Evolutionary conservation across 1,140 invertebrate species (phyloP), one percentile per base, ranked within the genome.

Genomic region (Saccostrea echinata): DNA sequence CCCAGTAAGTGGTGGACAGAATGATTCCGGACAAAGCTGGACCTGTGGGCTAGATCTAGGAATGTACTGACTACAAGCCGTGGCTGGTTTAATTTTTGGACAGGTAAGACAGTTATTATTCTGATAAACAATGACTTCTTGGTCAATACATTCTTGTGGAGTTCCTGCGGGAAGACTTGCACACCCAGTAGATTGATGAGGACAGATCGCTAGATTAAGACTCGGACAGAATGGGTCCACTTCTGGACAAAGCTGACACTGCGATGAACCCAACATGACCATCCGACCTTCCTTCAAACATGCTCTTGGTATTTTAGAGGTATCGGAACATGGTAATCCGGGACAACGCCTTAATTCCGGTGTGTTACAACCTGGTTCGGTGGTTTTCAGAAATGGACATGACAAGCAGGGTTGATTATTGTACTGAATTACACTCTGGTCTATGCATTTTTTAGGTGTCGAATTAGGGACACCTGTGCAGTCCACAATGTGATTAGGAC

Each of bases 311-410:
- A 76, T 33, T 33, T 76, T 27, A 30, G 68, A 76, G 24, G 30
- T 30, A 33, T 76, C 68, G 0, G 68, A 11, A 33, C 68, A 76
- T 0, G 12, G 24, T 76, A 76, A 30, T 33, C 68, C 68, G 27
- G 68, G 68, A 33, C 68, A 76, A 12, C 68, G 24, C 68, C 68
- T 76, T 27, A 76, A 76, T 16, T 76, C 68, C 27, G 68, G 24
- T 33, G 68, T 3, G 30, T 76, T 33, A 33, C 68, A 76, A 16
- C 30, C 68, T 76, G 68, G 68, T 2, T 76, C 68, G 0, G 24
- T 16, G 24, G 68, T 76, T 76, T 76, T 76, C 27, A 76, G 68
- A 30, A 76, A 76, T 76, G 68, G 68, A 76, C 68, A 76, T 1
- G 68, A 76, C 68, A 76, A 76, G 27, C 68, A 76, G 16, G 68